Evolutionary conservation across 1,140 invertebrate genomes (phyloP).

Genomic region (Dreissena polymorpha): DNA sequence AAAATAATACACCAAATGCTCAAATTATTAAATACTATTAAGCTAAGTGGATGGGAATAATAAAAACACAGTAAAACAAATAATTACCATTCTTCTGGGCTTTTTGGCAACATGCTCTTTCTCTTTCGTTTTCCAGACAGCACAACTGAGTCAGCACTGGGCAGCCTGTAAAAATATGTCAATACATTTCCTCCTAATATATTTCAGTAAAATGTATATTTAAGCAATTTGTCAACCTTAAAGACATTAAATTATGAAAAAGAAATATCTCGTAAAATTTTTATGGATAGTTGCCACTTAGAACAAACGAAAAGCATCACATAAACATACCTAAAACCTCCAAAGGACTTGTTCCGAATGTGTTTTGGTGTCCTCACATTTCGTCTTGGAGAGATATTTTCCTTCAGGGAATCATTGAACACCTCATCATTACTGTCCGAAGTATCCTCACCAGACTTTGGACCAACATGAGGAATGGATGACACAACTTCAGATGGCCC

Average conservation of each 20-base stretch:
- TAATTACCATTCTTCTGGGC: slow-evolving; percentile 51
- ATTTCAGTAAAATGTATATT: slow-evolving; percentile 1
- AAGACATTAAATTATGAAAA: too few relatives aligned
- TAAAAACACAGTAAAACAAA: too few relatives aligned
- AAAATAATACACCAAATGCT: too few relatives aligned
- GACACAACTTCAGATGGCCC: neutral
- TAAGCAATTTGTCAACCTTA: neutral
- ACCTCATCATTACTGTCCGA: slow-evolving; percentile 31
- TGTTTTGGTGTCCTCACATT: neutral
- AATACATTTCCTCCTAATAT: neutral
- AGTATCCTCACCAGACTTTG: slow-evolving; percentile 1
- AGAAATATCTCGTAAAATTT: too few relatives aligned
- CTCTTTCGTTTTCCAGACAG: slow-evolving; percentile 30
- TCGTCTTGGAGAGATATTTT: neutral
- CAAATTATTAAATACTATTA: too few relatives aligned
- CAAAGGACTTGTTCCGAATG: slow-evolving; percentile 48
- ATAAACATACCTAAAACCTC: slow-evolving; percentile 45
- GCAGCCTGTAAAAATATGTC: slow-evolving; percentile 24
- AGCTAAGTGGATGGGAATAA: too few relatives aligned
- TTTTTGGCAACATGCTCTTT: slow-evolving; percentile 40
- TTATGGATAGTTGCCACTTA: too few relatives aligned
- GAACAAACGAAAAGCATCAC: too few relatives aligned
- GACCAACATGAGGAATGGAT: neutral
- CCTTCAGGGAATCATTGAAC: slow-evolving; percentile 15
- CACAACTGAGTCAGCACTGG: slow-evolving; percentile 33